phyloP scores from a whole-genome alignment of 2,113 vertebrate genomes.

The Naja naja region DNA sequence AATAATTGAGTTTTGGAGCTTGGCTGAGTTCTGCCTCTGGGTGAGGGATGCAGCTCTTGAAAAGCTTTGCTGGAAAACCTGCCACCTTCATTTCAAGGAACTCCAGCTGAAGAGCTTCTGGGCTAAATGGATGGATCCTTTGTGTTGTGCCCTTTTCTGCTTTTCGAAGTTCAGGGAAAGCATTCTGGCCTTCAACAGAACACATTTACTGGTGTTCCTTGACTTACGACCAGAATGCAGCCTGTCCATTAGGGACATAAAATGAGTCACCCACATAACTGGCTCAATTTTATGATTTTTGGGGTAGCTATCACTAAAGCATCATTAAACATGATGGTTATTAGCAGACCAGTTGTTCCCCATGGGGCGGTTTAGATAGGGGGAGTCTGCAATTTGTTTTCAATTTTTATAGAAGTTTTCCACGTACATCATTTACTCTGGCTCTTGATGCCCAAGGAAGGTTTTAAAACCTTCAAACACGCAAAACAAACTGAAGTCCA shows the following conservation, averaged over 20 bases:
- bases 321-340: background rate
- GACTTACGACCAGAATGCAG: background rate
- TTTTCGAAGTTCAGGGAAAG: background rate
- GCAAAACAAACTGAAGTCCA: background rate
- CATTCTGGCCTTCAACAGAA: background rate
- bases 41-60: background rate
- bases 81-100: background rate
- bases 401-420: background rate
- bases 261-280: background rate
- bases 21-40: slow-evolving; percentile 18
- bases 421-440: background rate
- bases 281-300: background rate
- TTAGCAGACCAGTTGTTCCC: background rate
- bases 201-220: background rate
- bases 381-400: background rate
- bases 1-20: slow-evolving; percentile 56
- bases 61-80: background rate
- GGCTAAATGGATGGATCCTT: background rate
- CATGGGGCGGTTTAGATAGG: no score
- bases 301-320: background rate
- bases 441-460: background rate
- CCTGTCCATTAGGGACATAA: background rate
- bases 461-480: background rate
- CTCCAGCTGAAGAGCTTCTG: background rate
- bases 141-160: background rate